phyloP scores from a whole-genome alignment of 2,888 invertebrate genomes.

The Axea sp. region DNA sequence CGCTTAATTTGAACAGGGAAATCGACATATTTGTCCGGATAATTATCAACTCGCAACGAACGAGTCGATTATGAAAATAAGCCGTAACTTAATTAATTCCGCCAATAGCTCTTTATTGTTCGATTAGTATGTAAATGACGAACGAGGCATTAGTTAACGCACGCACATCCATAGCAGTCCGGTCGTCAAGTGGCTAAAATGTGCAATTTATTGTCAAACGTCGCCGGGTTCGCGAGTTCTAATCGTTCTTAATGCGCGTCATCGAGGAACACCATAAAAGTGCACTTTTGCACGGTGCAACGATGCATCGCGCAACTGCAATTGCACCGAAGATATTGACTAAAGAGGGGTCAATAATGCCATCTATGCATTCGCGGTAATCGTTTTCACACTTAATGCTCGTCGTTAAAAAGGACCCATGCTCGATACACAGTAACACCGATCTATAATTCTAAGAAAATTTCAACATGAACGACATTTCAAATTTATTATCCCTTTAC shows the following conservation, averaged over 20 bases:
- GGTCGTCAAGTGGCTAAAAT: slow-evolving; percentile 48
- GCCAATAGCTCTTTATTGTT: slow-evolving; percentile 45
- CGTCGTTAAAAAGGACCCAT: slow-evolving; percentile 35
- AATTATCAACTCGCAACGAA: slow-evolving; percentile 1
- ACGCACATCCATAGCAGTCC: slow-evolving; percentile 6
- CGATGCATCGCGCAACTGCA: slow-evolving; percentile 57
- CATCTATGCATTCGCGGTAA: slow-evolving; percentile 69
- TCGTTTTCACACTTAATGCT: slow-evolving; percentile 66
- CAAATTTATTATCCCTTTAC: slow-evolving; percentile 35
- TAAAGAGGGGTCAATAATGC: slow-evolving; percentile 71
- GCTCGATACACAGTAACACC: slow-evolving; percentile 26
- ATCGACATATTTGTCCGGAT: too few relatives aligned
- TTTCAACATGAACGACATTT: too few relatives aligned
- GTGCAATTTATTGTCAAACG: slow-evolving; percentile 48
- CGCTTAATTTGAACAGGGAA: too few relatives aligned
- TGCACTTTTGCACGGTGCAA: slow-evolving; percentile 20
- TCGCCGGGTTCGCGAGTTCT: slow-evolving; percentile 29
- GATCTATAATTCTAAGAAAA: slow-evolving; percentile 33
- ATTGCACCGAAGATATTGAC: slow-evolving; percentile 68
- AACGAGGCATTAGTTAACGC: slow-evolving; percentile 30
- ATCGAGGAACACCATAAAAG: slow-evolving; percentile 41
- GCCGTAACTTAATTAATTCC: slow-evolving; percentile 28
- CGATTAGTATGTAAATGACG: slow-evolving; percentile 52
- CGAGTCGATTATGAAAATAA: slow-evolving; percentile 32
- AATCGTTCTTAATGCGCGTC: slow-evolving; percentile 42